Evolutionary conservation across 2,888 invertebrate species (phyloP), one percentile per base, ranked within the genome.

Genomic region (Tetragonula carbonaria): DNA sequence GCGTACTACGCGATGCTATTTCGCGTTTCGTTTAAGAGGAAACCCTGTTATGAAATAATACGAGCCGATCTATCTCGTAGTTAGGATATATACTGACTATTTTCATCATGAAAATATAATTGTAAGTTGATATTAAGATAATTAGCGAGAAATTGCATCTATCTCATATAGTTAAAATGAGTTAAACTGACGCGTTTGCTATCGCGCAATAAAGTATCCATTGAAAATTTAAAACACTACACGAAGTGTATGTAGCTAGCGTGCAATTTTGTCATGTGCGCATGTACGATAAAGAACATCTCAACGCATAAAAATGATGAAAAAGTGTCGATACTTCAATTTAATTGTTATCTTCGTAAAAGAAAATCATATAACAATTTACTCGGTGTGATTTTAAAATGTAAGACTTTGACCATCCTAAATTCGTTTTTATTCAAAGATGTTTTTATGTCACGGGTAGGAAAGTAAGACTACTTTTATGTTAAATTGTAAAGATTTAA

Each of bases 141-240:
- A 71, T 71, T 75, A 65, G 70, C 55, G 50, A 66, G 57, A 28
- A 71, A 55, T 45, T 62, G 28, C 55, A 65, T 78, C 77, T n/a
- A 71, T 78, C 65, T 78, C 33, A 33, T 33, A 33, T 33, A 33
- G 2, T 33, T 71, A 45, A 33, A 13, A 5, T 18, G 51, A 45
- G 18, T 33, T 33, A 33, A 33, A 62, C 13, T 45, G 50, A 28
- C 59, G 70, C 21, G 62, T 62, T 51, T 77, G 66, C 33, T 21
- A 38, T 4, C 28, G 62, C 2, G 28, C 45, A 78, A 78, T 53
- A 62, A 63, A 68, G 59, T 55, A 57, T 62, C 45, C 67, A 45
- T 68, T 67, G 75, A 51, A 78, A 74, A 66, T 73, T 73, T 62
- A 18, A 74, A 67, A 57, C 18, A 13, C 16, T n/a, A n/a, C 51